A percentile compares a stretch with the other conserved stretches of the same genome.
Evolutionary conservation across 2,113 vertebrate species (phyloP).

Genomic region (Cercopithecus mona): DNA sequence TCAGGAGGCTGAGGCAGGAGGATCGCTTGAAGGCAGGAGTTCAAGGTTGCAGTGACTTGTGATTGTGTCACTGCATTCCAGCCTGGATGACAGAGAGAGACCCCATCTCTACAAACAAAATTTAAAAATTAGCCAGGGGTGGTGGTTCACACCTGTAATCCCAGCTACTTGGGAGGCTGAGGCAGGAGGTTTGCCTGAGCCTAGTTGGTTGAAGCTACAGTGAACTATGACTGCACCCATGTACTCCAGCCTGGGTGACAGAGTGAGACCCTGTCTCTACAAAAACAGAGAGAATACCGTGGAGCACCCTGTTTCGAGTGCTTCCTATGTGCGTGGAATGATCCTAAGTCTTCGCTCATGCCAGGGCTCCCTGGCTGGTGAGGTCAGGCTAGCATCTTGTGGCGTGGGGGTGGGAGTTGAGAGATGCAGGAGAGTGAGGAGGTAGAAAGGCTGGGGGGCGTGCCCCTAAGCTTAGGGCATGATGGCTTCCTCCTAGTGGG

Average conservation of each 20-base stretch:
- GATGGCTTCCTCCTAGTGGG: not conserved
- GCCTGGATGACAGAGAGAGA: not conserved
- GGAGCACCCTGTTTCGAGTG: not conserved
- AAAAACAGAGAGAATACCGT: not conserved
- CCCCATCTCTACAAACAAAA: too few relatives aligned
- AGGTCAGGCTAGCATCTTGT: too few relatives aligned
- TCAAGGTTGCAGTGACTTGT: not conserved
- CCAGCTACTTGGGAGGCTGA: not conserved
- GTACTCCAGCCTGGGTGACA: not conserved
- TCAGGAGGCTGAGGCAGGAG: not conserved
- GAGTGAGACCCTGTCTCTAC: not conserved
- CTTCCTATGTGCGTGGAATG: fast-evolving
- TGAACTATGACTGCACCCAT: not conserved
- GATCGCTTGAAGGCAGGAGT: not conserved
- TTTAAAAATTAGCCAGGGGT: not conserved
- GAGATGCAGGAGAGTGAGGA: not conserved
- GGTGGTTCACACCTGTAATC: not conserved
- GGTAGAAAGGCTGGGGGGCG: not conserved
- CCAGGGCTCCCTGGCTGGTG: too few relatives aligned
- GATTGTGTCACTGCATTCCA: not conserved
- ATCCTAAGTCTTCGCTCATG: not conserved
- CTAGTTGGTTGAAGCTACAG: not conserved
- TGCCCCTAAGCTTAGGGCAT: too few relatives aligned
- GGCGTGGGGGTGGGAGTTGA: too few relatives aligned
- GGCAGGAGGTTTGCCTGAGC: not conserved